phyloP scores from a whole-genome alignment of 2,797 vertebrate species.

The Leptoclinus maculatus region DNA sequence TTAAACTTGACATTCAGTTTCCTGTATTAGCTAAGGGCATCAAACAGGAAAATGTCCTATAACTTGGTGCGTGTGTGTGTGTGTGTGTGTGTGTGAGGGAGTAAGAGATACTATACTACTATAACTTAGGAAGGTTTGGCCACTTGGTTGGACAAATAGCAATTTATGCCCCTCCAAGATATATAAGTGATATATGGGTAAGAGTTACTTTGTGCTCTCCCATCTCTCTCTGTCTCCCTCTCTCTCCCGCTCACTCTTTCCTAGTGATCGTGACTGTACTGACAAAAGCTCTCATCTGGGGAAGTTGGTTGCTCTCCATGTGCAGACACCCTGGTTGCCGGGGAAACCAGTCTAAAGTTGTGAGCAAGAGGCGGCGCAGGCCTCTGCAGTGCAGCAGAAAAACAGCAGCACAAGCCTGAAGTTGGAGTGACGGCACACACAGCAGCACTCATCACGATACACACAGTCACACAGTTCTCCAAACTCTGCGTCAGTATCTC shows the following conservation, averaged over 20 bases:
- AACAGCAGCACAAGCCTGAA: constrained; percentile 77
- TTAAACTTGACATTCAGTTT: constrained; percentile 33
- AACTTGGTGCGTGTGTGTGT: constrained; percentile 1
- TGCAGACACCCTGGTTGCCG: constrained; percentile 87
- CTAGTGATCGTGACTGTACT: constrained; percentile 84
- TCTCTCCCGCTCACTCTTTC: constrained; percentile 47
- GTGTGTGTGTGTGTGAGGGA: not conserved
- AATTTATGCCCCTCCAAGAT: constrained; percentile 51
- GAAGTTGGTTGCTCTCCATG: constrained; percentile 85
- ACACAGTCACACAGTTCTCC: constrained; percentile 42
- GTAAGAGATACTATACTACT: constrained; percentile 15
- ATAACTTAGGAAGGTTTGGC: constrained; percentile 50
- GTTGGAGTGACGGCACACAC: constrained; percentile 69
- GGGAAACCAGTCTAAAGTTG: constrained; percentile 87
- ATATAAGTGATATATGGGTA: constrained; percentile 64
- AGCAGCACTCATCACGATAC: constrained; percentile 65
- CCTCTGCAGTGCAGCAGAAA: constrained; percentile 88
- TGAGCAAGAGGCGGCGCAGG: constrained; percentile 77
- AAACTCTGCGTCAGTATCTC: constrained; percentile 34
- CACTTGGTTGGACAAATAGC: constrained; percentile 54
- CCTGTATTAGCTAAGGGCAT: constrained; percentile 4
- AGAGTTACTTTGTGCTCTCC: constrained; percentile 54
- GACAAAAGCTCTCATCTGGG: constrained; percentile 85
- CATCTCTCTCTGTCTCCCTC: constrained; percentile 35
- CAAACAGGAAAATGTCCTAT: constrained; percentile 2